Percentiles rank a stretch among this genome's conserved stretches.
Evolutionary conservation across 1,140 invertebrate genomes (phyloP).

Genomic region (Mercenaria mercenaria): DNA sequence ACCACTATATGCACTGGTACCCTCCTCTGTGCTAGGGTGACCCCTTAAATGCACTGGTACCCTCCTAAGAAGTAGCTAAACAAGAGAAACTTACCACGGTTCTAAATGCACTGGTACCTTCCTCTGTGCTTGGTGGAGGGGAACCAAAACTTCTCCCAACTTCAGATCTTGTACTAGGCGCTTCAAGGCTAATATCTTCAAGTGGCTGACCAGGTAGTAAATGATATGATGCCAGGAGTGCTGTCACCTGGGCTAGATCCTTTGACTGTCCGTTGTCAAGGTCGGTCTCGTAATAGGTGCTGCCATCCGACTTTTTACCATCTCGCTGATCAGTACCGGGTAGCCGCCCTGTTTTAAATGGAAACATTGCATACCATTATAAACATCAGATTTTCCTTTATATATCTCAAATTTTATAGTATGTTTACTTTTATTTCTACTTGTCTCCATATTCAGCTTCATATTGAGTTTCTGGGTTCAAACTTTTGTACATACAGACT

Average conservation of each 20-base stretch:
- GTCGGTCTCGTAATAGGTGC: slow-evolving; percentile 95
- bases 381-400: no score
- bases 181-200: not conserved
- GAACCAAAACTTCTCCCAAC: not conserved
- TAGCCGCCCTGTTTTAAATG: no score
- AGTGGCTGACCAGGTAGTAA: not conserved
- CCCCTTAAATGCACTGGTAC: no score
- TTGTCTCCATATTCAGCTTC: no score
- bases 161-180: not conserved
- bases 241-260: slow-evolving; percentile 78
- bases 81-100: slow-evolving; percentile 51
- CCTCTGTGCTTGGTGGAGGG: slow-evolving; percentile 35
- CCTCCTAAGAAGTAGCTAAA: no score
- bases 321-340: not conserved
- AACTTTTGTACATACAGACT: no score
- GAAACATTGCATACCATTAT: not conserved
- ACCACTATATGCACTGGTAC: no score
- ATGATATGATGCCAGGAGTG: slow-evolving; percentile 56
- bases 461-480: no score
- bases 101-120: slow-evolving; percentile 54
- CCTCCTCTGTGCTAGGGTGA: no score
- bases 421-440: no score
- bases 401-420: no score
- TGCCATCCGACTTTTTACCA: slow-evolving; percentile 80
- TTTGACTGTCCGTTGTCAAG: slow-evolving; percentile 91